These are phyloP conservation scores for Phrynosoma blainvillii DNA, from an alignment of 2,113 vertebrate genomes.

Conservation along the genomic window DNA sequence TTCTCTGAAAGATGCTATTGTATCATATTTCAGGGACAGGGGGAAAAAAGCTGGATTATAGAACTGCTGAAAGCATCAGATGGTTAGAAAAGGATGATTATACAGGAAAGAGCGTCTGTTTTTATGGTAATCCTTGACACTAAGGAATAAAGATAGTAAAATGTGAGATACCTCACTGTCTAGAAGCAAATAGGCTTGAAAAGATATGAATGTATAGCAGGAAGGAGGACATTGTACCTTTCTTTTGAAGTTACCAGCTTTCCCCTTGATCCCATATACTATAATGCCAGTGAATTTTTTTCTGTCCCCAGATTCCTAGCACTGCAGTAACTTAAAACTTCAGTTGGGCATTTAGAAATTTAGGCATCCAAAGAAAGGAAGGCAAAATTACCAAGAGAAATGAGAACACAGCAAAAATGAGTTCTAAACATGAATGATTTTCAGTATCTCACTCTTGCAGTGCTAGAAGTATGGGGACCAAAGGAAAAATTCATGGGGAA, in stretches of 20 bases:
- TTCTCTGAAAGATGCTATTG: slow-evolving; percentile 18
- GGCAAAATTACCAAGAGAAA: too few relatives aligned
- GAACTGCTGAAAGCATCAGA: neutral
- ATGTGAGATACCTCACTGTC: slow-evolving; percentile 4
- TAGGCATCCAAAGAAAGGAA: too few relatives aligned
- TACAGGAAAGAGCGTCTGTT: neutral
- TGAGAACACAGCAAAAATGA: too few relatives aligned
- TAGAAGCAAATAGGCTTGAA: neutral
- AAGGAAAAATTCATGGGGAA: too few relatives aligned
- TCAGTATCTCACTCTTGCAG: too few relatives aligned
- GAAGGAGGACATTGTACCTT: neutral
- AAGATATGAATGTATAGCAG: neutral
- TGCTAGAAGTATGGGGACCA: too few relatives aligned
- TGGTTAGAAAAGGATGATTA: slow-evolving; percentile 17
- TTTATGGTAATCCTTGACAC: slow-evolving; percentile 15
- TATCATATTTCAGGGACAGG: slow-evolving; percentile 15
- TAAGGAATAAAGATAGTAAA: slow-evolving; percentile 1
- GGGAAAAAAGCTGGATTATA: neutral
- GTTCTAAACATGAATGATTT: too few relatives aligned
- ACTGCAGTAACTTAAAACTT: too few relatives aligned
- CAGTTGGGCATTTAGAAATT: too few relatives aligned
- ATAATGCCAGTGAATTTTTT: neutral
- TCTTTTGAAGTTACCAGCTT: neutral
- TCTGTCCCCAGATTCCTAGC: too few relatives aligned
- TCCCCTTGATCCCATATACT: neutral